Conservation (phyloP, 2,113 vertebrate genomes). For the Hiodon tergisus region DNA sequence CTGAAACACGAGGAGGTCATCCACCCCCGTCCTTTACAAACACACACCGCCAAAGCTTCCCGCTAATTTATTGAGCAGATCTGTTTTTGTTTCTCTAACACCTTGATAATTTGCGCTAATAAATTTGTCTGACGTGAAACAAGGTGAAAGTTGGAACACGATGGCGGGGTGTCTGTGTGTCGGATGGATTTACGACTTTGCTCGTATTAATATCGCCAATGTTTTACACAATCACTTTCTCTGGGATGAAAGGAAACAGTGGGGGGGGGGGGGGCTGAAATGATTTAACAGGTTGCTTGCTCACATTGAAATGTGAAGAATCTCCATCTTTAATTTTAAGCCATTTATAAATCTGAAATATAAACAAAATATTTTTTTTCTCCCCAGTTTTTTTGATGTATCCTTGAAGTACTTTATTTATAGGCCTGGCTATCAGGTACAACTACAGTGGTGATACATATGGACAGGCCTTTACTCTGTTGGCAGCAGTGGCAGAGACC, state of each 20-base stretch:
- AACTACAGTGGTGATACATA: no score
- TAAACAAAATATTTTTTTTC: no score
- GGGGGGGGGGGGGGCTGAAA: not conserved
- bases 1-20: conserved; percentile 18
- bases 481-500: no score
- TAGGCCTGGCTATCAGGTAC: no score
- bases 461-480: no score
- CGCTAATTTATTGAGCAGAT: conserved; percentile 23
- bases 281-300: no score
- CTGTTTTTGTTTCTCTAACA: conserved; percentile 36
- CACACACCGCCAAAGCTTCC: not conserved
- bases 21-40: not conserved
- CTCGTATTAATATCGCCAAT: conserved; percentile 23
- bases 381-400: no score
- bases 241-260: not conserved
- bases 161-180: not conserved
- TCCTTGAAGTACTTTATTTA: no score
- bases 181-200: conserved; percentile 31
- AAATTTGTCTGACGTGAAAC: conserved; percentile 19
- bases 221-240: conserved; percentile 21
- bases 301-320: no score
- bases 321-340: no score
- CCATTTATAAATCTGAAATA: no score
- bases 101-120: conserved; percentile 30
- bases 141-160: not conserved